Evolutionary conservation across 2,113 vertebrate species (phyloP).

Genomic region (Atrichornis clamosus): DNA sequence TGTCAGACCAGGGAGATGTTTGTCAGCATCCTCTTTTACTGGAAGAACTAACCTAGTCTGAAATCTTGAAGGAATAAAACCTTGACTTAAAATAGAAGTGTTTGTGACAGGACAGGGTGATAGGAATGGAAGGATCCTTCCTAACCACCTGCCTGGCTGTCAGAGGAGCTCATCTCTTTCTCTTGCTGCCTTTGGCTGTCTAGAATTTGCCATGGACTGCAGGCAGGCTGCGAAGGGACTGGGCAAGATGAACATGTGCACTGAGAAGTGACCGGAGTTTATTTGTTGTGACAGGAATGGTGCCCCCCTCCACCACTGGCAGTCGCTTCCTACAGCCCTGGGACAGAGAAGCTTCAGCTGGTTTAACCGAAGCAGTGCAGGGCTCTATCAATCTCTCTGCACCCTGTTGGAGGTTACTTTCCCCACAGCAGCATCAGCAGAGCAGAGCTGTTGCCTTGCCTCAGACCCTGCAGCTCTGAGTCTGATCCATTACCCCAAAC

Average conservation of each 20-base stretch:
- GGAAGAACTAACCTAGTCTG: not conserved
- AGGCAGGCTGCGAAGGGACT: not conserved
- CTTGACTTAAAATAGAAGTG: conserved; percentile 17
- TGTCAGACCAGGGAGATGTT: not conserved
- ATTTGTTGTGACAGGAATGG: not conserved
- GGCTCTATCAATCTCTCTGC: not conserved
- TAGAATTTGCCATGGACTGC: not conserved
- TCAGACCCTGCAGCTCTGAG: not conserved
- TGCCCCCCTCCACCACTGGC: accelerated
- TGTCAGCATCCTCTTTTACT: not conserved
- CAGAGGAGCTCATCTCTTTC: not conserved
- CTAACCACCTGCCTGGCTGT: conserved; percentile 4
- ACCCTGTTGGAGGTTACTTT: not conserved
- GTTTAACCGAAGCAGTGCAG: not conserved
- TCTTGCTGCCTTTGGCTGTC: not conserved
- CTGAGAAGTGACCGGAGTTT: not conserved
- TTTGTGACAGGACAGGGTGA: conserved; percentile 14
- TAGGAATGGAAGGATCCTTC: not conserved
- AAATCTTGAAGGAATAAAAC: conserved; percentile 10
- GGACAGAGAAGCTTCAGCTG: not conserved
- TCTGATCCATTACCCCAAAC: not conserved
- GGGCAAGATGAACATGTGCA: not conserved
- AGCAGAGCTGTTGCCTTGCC: not conserved
- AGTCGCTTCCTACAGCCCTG: not conserved
- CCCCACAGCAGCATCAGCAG: not conserved